phyloP scores from a whole-genome alignment of 2,888 invertebrate genomes.

The Sericinus montela region DNA sequence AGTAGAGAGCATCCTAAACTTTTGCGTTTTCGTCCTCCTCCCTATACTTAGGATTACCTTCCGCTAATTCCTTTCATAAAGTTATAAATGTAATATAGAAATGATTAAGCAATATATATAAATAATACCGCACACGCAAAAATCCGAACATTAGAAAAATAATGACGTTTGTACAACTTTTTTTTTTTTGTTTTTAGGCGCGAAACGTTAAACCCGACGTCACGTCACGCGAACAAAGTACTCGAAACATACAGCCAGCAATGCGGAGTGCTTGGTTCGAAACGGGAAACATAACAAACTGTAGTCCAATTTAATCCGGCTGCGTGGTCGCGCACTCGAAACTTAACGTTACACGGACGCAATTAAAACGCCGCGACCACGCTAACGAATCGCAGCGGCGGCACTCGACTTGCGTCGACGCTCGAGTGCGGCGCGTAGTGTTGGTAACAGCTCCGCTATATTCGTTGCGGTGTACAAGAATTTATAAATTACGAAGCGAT shows the following conservation, averaged over 20 bases:
- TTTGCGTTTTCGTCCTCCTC: too few species aligned
- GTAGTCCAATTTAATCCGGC: conserved; percentile 15
- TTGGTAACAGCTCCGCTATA: conserved; percentile 9
- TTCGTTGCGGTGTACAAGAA: conserved; percentile 7
- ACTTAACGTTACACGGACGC: conserved; percentile 19
- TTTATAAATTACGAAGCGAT: neutral
- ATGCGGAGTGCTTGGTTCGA: conserved; percentile 9
- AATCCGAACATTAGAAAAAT: too few species aligned
- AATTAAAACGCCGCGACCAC: conserved; percentile 20
- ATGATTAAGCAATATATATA: too few species aligned
- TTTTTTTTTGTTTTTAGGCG: conserved; percentile 5
- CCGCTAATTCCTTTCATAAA: too few species aligned
- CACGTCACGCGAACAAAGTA: conserved; percentile 3
- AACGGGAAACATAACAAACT: conserved; percentile 12
- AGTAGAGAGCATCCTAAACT: too few species aligned
- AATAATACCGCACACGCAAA: too few species aligned
- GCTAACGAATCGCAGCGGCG: conserved; percentile 21
- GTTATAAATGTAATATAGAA: too few species aligned
- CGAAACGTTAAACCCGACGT: conserved; percentile 6
- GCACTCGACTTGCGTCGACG: conserved; percentile 12
- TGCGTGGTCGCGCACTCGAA: conserved; percentile 5
- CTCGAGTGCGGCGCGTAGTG: conserved; percentile 15
- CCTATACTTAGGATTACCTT: too few species aligned
- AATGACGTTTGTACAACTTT: too few species aligned
- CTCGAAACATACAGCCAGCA: conserved; percentile 11